These are phyloP conservation scores for Chloroclysta siterata DNA, from an alignment of 2,888 invertebrate genomes.

Conservation along the genomic window DNA sequence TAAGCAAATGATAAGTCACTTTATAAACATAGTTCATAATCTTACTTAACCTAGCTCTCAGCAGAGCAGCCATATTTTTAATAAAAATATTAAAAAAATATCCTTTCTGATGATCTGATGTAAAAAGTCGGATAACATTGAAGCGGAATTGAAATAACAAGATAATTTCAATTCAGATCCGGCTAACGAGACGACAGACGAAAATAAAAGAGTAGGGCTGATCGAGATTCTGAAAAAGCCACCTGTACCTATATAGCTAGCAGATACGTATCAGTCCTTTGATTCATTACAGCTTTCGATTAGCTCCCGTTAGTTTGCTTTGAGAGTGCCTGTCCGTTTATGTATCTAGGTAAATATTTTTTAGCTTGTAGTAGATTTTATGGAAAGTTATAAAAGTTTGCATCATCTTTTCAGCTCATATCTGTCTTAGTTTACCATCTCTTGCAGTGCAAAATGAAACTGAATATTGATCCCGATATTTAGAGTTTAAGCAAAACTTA, in stretches of 20 bases:
- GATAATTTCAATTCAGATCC: slow-evolving; percentile 71
- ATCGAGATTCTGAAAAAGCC: slow-evolving; percentile 26
- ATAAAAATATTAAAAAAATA: too few species aligned
- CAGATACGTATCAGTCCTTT: slow-evolving; percentile 71
- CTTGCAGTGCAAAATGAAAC: too few species aligned
- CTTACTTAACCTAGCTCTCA: too few species aligned
- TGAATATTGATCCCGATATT: too few species aligned
- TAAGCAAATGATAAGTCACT: too few species aligned
- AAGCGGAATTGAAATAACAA: slow-evolving; percentile 59
- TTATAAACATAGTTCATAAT: too few species aligned
- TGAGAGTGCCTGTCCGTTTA: slow-evolving; percentile 49
- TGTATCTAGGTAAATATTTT: slow-evolving; percentile 43
- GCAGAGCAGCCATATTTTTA: neutral
- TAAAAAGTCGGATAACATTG: slow-evolving; percentile 37
- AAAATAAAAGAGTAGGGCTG: slow-evolving; percentile 58
- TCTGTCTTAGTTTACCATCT: too few species aligned
- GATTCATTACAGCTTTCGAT: slow-evolving; percentile 83
- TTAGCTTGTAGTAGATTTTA: neutral
- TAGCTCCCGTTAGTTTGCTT: slow-evolving; percentile 64
- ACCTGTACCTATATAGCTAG: slow-evolving; percentile 21
- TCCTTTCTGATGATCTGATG: slow-evolving; percentile 5
- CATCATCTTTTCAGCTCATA: neutral
- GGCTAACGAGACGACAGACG: slow-evolving; percentile 70
- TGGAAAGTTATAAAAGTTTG: neutral
- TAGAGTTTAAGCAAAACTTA: too few species aligned